A percentile compares a stretch with the other conserved stretches of the same genome.
phyloP scores from a whole-genome alignment of 30 jellyfish, hydroid and myxozoan species.

The Chironex yamaguchii region DNA sequence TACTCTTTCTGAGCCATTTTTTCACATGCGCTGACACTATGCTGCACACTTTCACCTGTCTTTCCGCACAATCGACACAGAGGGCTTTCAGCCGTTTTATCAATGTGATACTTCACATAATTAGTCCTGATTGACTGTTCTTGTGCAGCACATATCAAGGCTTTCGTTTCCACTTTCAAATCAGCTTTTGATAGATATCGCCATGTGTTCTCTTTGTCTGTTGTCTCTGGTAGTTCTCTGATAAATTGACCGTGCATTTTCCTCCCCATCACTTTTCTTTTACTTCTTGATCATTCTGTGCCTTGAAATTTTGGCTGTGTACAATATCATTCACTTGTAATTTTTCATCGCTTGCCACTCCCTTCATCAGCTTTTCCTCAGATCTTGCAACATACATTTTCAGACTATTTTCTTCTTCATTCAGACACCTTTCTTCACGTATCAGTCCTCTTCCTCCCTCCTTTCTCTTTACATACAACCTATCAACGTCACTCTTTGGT shows the following conservation, averaged over 20 bases:
- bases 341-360: conserved; percentile 15
- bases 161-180: conserved; percentile 34
- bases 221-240: conserved; percentile 28
- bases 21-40: no score
- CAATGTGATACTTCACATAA: no score
- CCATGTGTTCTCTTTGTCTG: conserved; percentile 32
- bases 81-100: no score
- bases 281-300: conserved; percentile 13
- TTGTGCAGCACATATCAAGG: conserved; percentile 23
- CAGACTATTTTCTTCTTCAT: neutral
- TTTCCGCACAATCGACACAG: no score
- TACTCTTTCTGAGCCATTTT: no score
- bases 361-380: conserved; percentile 12
- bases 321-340: conserved; percentile 26
- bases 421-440: conserved; percentile 3
- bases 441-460: conserved; percentile 46
- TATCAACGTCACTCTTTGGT: conserved; percentile 18
- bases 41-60: no score
- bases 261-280: conserved; percentile 30
- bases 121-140: no score
- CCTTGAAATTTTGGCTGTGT: conserved; percentile 22
- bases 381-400: neutral
- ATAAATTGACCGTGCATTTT: conserved; percentile 16
- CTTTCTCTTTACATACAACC: conserved; percentile 30
- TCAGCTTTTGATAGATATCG: conserved; percentile 38